A percentile compares a stretch with the other conserved stretches of the same genome.
phyloP scores from a whole-genome alignment of 2,797 vertebrate genomes.

The Thunnus albacares region DNA sequence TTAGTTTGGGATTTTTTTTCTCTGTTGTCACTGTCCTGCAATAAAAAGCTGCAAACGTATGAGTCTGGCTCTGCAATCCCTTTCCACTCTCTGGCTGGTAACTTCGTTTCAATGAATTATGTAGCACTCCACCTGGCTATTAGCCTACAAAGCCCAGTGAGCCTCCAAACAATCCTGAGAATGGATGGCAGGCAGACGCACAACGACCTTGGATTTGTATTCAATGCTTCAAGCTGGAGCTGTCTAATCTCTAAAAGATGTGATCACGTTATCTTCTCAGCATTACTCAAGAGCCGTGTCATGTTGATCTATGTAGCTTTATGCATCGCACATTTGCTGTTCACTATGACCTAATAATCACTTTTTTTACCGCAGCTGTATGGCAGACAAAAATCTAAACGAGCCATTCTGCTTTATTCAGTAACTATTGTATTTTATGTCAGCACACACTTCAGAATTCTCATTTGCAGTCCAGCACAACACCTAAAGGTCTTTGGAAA shows the following conservation, averaged over 20 bases:
- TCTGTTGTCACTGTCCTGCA: slow-evolving; percentile 31
- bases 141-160: slow-evolving; percentile 56
- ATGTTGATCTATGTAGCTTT: slow-evolving; percentile 51
- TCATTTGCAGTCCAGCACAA: slow-evolving; percentile 24
- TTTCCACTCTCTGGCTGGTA: slow-evolving; percentile 56
- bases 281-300: slow-evolving; percentile 41
- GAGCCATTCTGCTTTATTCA: slow-evolving; percentile 33
- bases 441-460: slow-evolving; percentile 15
- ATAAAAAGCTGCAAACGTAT: slow-evolving; percentile 55
- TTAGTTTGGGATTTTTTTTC: slow-evolving; percentile 33
- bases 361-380: slow-evolving; percentile 35
- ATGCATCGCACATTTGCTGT: slow-evolving; percentile 27
- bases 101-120: slow-evolving; percentile 68
- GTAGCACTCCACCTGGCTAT: slow-evolving; percentile 57
- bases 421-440: neutral
- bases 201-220: slow-evolving; percentile 62
- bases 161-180: slow-evolving; percentile 59
- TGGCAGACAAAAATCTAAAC: slow-evolving; percentile 26
- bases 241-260: slow-evolving; percentile 50
- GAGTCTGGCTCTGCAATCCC: slow-evolving; percentile 57
- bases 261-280: slow-evolving; percentile 37
- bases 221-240: slow-evolving; percentile 10
- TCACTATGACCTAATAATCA: slow-evolving; percentile 38
- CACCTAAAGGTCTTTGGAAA: slow-evolving; percentile 36
- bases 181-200: slow-evolving; percentile 45